Evolutionary conservation across 2,888 invertebrate genomes (phyloP).

Genomic region (Drosophila limbata): DNA sequence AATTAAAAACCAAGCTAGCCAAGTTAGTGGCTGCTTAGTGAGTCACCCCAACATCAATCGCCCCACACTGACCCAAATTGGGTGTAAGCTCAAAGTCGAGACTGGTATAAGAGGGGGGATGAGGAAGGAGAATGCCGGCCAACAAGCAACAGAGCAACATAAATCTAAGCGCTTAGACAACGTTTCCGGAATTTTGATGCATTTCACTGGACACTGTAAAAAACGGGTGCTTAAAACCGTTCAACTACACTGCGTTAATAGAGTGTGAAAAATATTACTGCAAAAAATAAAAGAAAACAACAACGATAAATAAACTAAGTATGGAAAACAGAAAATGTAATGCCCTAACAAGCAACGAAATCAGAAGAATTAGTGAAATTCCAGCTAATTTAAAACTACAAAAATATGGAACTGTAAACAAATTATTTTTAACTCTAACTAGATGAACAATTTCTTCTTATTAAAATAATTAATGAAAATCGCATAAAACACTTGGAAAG

Average conservation of each 20-base stretch:
- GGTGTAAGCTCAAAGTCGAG: slow-evolving; percentile 16
- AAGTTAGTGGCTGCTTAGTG: slow-evolving; percentile 60
- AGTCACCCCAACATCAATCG: slow-evolving; percentile 42
- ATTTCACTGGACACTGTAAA: slow-evolving; percentile 49
- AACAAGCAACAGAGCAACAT: slow-evolving; percentile 36
- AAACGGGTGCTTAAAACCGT: slow-evolving; percentile 26
- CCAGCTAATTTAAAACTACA: background rate
- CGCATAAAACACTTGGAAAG: background rate
- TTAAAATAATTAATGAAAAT: background rate
- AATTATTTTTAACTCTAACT: no score
- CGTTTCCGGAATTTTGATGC: slow-evolving; percentile 75
- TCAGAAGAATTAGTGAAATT: background rate
- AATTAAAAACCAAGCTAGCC: slow-evolving; percentile 60
- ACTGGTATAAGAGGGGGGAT: background rate
- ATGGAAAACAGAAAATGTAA: slow-evolving; percentile 2
- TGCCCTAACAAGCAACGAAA: slow-evolving; percentile 13
- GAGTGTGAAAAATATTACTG: slow-evolving; percentile 63
- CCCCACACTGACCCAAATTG: slow-evolving; percentile 66
- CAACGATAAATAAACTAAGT: background rate
- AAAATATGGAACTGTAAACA: no score
- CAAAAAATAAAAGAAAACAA: slow-evolving; percentile 6
- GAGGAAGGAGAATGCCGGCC: background rate
- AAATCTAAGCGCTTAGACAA: slow-evolving; percentile 56
- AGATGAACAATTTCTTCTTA: background rate
- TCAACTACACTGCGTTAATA: slow-evolving; percentile 61